Evolutionary conservation across 2,113 vertebrate genomes (phyloP), one percentile per base, ranked within the genome.

Genomic region (Hemicordylus capensis): DNA sequence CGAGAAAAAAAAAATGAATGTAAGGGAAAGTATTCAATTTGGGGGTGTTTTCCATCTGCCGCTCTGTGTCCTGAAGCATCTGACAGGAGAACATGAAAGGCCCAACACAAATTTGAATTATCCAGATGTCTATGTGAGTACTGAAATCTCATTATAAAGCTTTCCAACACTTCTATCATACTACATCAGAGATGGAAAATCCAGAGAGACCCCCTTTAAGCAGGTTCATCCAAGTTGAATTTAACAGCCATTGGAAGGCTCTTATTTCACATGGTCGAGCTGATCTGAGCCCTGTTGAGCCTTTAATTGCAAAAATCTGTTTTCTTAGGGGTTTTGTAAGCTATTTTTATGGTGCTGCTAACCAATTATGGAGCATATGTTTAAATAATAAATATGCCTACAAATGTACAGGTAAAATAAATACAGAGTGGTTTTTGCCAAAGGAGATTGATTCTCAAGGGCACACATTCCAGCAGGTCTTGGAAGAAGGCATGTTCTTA

Each of bases 281-380:
- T 80, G 83, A 28, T 31, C 78, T 9, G 54, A 1, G 10, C 54
- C 56, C 79, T 37, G 10, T 0, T 1, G 19, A 28, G 34, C 37
- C 44, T 69, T 74, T 81, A 54, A 69, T 42, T 56, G 15, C 26
- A 5, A 59, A 48, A 44, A 64, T 66, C 84, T 79, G 80, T 83
- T 4, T 76, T 20, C 82, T 24, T 74, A 59, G 46, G 59, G 19
- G 46, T 46, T 63, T n/a, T 26, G 78, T 61, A 31, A 66, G 37
- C 9, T 12, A 51, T 54, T 79, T 76, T 86, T 46, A n/a, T 31
- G 51, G 17, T 61, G 69, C 78, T 87, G 89, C 51, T 72, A n/a
- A 48, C 15, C 22, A 39, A 22, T 82, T 81, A 31, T 69, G 15
- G 80, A n/a, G 85, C 51, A 70, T 80, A 6, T 84, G 83, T 69